Conservation (phyloP, 2,113 vertebrate species). For the Turdus rufiventris region DNA sequence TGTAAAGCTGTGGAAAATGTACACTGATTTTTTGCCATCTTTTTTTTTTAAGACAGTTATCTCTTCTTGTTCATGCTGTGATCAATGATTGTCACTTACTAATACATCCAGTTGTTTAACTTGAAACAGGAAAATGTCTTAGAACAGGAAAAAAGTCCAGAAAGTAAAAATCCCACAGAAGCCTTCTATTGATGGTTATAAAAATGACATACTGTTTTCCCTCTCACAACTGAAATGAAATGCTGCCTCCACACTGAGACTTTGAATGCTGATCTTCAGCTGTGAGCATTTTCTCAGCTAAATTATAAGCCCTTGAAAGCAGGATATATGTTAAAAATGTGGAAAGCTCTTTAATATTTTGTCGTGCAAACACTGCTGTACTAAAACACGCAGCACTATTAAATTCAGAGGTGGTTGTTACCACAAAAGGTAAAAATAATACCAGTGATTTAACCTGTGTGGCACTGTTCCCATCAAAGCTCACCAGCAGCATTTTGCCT, state of each 20-base stretch:
- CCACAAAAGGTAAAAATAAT: background rate
- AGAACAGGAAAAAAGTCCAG: background rate
- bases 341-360: constrained; percentile 9
- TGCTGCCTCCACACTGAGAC: constrained; percentile 10
- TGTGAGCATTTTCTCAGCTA: constrained; percentile 6
- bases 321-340: background rate
- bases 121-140: background rate
- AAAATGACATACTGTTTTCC: constrained; percentile 28
- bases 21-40: background rate
- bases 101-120: background rate
- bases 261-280: constrained; percentile 31
- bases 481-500: background rate
- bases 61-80: background rate
- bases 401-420: background rate
- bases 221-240: constrained; percentile 35
- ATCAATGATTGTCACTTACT: background rate
- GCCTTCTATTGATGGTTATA: constrained; percentile 7
- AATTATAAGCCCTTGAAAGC: background rate
- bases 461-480: background rate
- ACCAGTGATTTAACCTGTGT: background rate
- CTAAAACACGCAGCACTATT: background rate
- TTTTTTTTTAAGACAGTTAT: background rate
- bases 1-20: background rate
- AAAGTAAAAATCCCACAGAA: background rate
- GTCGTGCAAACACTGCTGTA: background rate